Base-by-base conservation (phyloP, 2,888 invertebrate genomes). In the Noctua janthina region DNA sequence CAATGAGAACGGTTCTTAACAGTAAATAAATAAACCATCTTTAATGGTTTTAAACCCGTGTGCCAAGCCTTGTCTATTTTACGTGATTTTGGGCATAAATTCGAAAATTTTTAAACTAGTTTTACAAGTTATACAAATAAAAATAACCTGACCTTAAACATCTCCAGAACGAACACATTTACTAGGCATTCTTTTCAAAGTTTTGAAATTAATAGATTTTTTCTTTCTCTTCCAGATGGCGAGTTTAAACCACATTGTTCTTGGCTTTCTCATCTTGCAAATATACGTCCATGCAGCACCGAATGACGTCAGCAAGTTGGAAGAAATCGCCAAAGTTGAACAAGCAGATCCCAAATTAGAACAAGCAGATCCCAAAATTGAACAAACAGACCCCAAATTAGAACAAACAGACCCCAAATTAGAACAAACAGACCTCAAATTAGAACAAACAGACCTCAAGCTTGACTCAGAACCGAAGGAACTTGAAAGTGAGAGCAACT, bases 141-240 rank as follows among this genome's bases (percentile, higher is more conserved):
- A 54, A 56, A 56, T 74, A 51, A 43, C 1, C 29, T 39, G 46
- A 66, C 15, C 23, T 15, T 81, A 17, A n/a, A 68, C 1, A 49
- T 7, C 23, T n/a, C 7, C 23, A 56, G 20, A 72, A 23, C 6
- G 20, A 66, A 72, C n/a, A 39, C 0, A 49, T 56, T 29, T 39
- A 39, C 7, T n/a, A 72, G 17, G 7, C 46, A 29, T 39, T 68
- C 0, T 46, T 72, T 54, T 0, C 5, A 46, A 54, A 79, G 17
- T 20, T 35, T 49, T 54, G 17, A n/a, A 56, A 13, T 49, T 64
- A 29, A 76, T 17, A 43, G 15, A 15, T 39, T 23, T 62, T 70
- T 74, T 84, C 78, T 87, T 85, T 88, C 70, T 73, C 83, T 96
- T 96, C 78, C 96, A 96, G 96, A 96, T 96, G 96, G 91, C 89